A percentile compares a stretch with the other conserved stretches of the same genome.
Evolutionary conservation across 2,113 vertebrate species (phyloP).

Genomic region (Aldabrachelys gigantea): DNA sequence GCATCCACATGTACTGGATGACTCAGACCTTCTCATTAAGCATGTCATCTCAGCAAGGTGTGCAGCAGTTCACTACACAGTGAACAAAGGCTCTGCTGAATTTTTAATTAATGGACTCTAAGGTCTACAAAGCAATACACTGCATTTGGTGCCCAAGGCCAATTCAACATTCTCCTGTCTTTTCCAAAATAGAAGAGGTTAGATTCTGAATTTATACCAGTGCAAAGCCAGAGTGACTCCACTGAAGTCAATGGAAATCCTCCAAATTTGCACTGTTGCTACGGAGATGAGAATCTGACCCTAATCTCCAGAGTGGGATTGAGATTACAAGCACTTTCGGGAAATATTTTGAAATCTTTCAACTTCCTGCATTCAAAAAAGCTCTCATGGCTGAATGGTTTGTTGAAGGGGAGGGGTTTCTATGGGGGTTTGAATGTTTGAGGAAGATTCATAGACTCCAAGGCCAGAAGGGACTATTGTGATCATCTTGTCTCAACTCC

Average conservation of each 20-base stretch:
- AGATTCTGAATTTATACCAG: background rate
- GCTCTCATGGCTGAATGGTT: background rate
- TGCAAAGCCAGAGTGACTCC: background rate
- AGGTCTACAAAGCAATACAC: background rate
- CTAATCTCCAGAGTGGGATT: background rate
- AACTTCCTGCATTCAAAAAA: background rate
- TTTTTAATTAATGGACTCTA: background rate
- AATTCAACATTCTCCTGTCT: background rate
- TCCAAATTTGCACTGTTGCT: rapidly evolving
- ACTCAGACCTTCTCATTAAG: rapidly evolving
- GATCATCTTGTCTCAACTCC: too few relatives aligned
- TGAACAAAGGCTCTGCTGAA: background rate
- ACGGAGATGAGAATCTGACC: background rate
- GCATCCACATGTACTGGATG: rapidly evolving
- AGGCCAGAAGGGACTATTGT: too few relatives aligned
- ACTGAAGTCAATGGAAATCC: background rate
- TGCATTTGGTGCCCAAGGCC: background rate
- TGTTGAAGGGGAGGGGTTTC: background rate
- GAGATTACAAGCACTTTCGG: background rate
- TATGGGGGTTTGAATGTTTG: background rate
- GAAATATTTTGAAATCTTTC: slow-evolving; percentile 1
- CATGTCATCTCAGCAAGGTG: background rate
- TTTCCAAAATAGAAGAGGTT: background rate
- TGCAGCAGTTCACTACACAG: background rate
- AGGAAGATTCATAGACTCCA: too few relatives aligned